These are phyloP conservation scores for Lanius ludovicianus DNA, from an alignment of 2,113 vertebrate species.

Conservation along the genomic window DNA sequence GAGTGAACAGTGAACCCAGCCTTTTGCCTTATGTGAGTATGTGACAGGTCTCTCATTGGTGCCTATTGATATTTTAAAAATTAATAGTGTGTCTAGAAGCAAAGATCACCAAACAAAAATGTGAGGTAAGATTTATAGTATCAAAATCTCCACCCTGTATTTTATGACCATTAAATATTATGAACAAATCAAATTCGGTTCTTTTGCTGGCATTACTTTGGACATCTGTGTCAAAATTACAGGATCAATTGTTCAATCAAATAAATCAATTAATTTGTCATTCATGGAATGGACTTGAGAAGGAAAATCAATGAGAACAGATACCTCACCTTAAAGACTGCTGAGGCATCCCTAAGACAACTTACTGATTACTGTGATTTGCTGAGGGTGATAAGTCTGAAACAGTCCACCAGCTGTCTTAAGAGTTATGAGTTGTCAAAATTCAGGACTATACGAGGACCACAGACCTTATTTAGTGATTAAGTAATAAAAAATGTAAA, in stretches of 20 bases:
- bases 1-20: conserved; percentile 96
- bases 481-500: background rate
- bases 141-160: background rate
- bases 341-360: background rate
- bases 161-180: background rate
- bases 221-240: background rate
- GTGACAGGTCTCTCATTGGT: background rate
- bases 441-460: background rate
- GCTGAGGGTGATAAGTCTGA: background rate
- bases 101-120: background rate
- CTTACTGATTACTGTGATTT: background rate
- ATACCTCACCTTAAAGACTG: background rate
- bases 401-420: background rate
- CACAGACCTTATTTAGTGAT: background rate
- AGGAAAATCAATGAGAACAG: background rate
- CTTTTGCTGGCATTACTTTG: background rate
- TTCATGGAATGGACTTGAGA: background rate
- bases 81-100: background rate
- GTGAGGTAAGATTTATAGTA: background rate
- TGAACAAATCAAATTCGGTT: background rate
- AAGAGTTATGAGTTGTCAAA: background rate
- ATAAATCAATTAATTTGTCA: background rate
- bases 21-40: conserved; percentile 96
- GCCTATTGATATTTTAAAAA: background rate
- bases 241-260: background rate